Evolutionary conservation across 2,888 invertebrate species (phyloP).

Genomic region (Ennomos fuscantarius): DNA sequence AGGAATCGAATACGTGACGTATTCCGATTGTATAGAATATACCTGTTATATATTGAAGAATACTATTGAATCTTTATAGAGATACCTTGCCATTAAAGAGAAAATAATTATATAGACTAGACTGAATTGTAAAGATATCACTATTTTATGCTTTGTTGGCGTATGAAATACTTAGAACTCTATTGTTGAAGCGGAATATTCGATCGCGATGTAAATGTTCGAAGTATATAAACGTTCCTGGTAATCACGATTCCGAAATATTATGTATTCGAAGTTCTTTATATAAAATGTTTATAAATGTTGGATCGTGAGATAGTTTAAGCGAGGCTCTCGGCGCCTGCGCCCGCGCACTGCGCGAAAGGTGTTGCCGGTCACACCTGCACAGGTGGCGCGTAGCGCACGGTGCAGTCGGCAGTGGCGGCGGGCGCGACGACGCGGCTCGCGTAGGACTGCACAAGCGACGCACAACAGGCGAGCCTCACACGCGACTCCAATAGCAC

Average conservation of each 20-base stretch:
- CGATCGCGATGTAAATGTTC: constrained; percentile 63
- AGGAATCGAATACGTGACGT: constrained; percentile 80
- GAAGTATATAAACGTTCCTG: constrained; percentile 71
- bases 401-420: constrained; percentile 2
- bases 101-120: constrained; percentile 84
- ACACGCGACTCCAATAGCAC: constrained; percentile 75
- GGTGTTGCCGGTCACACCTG: background rate
- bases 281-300: constrained; percentile 62
- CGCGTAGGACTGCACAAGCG: constrained; percentile 55
- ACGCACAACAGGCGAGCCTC: constrained; percentile 75
- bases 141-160: constrained; percentile 85
- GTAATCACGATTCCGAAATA: constrained; percentile 68
- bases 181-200: constrained; percentile 75
- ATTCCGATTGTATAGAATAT: constrained; percentile 79
- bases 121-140: constrained; percentile 85
- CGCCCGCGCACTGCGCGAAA: constrained; percentile 37
- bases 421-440: constrained; percentile 20
- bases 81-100: constrained; percentile 83
- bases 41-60: constrained; percentile 82
- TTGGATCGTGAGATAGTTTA: constrained; percentile 64
- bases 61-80: constrained; percentile 84
- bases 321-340: constrained; percentile 46
- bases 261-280: constrained; percentile 71
- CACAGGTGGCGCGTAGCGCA: background rate
- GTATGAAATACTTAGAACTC: constrained; percentile 72